Evolutionary conservation across 2,113 vertebrate genomes (phyloP).

Genomic region (Oncorhynchus clarkii): DNA sequence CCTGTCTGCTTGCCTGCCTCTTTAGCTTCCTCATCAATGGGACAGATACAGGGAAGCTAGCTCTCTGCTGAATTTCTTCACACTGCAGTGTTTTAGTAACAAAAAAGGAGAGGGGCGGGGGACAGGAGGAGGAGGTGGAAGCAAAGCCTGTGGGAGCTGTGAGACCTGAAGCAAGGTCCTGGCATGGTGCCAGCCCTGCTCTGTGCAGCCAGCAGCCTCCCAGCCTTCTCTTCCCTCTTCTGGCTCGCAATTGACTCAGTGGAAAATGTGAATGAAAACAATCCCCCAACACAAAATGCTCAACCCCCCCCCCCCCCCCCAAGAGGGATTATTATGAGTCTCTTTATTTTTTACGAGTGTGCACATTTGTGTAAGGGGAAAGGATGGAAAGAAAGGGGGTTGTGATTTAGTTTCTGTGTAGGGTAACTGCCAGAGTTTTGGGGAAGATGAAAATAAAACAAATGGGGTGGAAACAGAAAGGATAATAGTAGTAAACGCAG

Average conservation of each 20-base stretch:
- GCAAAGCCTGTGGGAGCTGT: background rate
- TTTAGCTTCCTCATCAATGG: background rate
- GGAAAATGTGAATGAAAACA: slow-evolving; percentile 76
- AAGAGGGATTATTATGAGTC: slow-evolving; percentile 20
- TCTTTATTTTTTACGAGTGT: slow-evolving; percentile 52
- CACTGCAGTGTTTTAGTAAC: slow-evolving; percentile 25
- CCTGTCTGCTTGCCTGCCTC: background rate
- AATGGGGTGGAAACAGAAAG: slow-evolving; percentile 23
- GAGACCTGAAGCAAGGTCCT: slow-evolving; percentile 14
- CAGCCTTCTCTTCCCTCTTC: slow-evolving; percentile 17
- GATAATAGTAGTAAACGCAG: background rate
- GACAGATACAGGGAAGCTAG: background rate
- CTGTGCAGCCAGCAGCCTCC: slow-evolving; percentile 16
- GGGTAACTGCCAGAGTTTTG: slow-evolving; percentile 42
- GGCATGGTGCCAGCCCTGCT: slow-evolving; percentile 32
- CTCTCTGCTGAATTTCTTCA: slow-evolving; percentile 3
- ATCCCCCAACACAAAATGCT: slow-evolving; percentile 28
- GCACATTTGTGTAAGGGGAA: slow-evolving; percentile 40
- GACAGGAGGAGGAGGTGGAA: background rate
- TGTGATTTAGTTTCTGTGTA: slow-evolving; percentile 6
- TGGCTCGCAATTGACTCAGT: slow-evolving; percentile 58
- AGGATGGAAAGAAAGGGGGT: slow-evolving; percentile 8
- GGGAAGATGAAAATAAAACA: slow-evolving; percentile 32
- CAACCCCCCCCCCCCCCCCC: slow-evolving; percentile 4
- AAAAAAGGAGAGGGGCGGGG: background rate